Base-by-base conservation (phyloP, 2,797 vertebrate genomes). In the Melopsittacus undulatus region DNA sequence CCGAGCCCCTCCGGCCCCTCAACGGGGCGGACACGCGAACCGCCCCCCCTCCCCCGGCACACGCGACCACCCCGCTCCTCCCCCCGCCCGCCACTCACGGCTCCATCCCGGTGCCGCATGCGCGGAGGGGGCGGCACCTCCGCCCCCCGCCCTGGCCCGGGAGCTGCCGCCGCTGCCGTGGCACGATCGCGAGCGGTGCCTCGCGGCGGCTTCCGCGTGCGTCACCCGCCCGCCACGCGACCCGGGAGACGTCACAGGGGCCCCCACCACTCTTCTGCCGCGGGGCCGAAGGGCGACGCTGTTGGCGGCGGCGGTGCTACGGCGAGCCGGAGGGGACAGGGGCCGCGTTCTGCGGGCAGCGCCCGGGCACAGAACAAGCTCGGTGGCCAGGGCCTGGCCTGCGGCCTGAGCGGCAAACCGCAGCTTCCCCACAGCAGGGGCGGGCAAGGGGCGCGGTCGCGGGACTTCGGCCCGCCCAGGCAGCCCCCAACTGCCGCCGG, bases 31-130 rank as follows among this genome's bases (percentile, higher is more conserved):
- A n/a, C n/a, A n/a, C n/a, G n/a, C n/a, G n/a, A n/a, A n/a, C n/a
- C n/a, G n/a, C n/a, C n/a, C n/a, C n/a, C n/a, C n/a, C n/a, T n/a
- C n/a, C n/a, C n/a, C n/a, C n/a, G n/a, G n/a, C n/a, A n/a, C n/a
- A n/a, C n/a, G n/a, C 49, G 38, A 36, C 68, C 62, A 36, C 83
- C 66, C 46, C 36, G 1, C 70, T 23, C 21, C 72, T 11, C n/a
- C 67, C 51, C 64, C 57, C 68, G 40, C 52, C 59, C 52, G 38
- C 81, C 69, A 95, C 96, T 97, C 92, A 96, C 96, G 68, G 88
- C 62, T 96, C 94, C 85, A 96, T 95, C 24, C 84, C 90, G 81
- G 62, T 54, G 59, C 89, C 92, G 54, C 91, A 81, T 78, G 92
- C 89, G 91, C 92, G 7, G 51, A 52, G 29, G 2, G 5, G 45